Conservation (phyloP, 2,888 invertebrate species). For the Prosapia bicincta region DNA sequence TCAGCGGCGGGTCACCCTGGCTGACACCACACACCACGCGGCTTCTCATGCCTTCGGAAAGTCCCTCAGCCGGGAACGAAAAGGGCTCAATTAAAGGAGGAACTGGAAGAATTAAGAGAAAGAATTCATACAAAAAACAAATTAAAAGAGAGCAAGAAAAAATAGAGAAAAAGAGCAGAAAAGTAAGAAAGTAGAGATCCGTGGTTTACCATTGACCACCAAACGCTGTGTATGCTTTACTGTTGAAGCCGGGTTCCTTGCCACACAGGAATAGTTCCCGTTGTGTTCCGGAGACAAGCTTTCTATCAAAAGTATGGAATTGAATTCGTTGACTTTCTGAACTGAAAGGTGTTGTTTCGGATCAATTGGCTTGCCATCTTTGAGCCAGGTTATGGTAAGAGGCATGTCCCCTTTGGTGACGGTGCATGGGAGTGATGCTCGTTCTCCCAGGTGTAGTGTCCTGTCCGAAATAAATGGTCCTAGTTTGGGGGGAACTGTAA, state of each 20-base stretch:
- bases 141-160: slow-evolving; percentile 45
- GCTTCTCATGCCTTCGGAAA: slow-evolving; percentile 77
- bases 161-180: slow-evolving; percentile 33
- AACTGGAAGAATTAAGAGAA: slow-evolving; percentile 52
- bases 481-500: slow-evolving; percentile 73
- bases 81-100: slow-evolving; percentile 83
- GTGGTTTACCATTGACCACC: slow-evolving; percentile 66
- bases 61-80: slow-evolving; percentile 72
- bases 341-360: slow-evolving; percentile 57
- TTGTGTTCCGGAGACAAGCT: slow-evolving; percentile 71
- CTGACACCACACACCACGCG: slow-evolving; percentile 77
- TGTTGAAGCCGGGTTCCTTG: slow-evolving; percentile 68
- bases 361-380: slow-evolving; percentile 61
- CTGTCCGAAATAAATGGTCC: slow-evolving; percentile 68
- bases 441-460: slow-evolving; percentile 67
- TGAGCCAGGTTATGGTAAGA: slow-evolving; percentile 70
- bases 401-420: slow-evolving; percentile 75
- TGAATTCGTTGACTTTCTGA: slow-evolving; percentile 71
- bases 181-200: slow-evolving; percentile 29
- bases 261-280: slow-evolving; percentile 74
- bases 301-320: slow-evolving; percentile 73
- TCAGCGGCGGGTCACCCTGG: slow-evolving; percentile 75
- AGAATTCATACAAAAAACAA: slow-evolving; percentile 31
- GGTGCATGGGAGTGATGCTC: slow-evolving; percentile 69
- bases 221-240: slow-evolving; percentile 69